Evolutionary conservation across 2,888 invertebrate genomes (phyloP).

Genomic region (Glyphotaelius pellucidus): DNA sequence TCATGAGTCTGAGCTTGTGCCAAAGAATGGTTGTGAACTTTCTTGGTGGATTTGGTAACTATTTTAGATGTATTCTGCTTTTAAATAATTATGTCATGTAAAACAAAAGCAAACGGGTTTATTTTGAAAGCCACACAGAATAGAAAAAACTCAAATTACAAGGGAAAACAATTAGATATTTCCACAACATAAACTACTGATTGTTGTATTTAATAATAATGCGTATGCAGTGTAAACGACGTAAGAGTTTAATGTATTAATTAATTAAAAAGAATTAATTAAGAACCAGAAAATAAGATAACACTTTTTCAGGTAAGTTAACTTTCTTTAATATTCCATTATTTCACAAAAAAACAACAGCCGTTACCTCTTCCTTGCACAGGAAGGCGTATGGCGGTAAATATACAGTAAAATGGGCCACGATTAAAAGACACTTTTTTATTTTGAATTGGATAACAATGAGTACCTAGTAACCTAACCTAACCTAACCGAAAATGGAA

Average conservation of each 20-base stretch:
- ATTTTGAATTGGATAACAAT: no score
- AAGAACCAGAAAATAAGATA: background rate
- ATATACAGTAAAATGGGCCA: no score
- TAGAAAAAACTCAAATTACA: background rate
- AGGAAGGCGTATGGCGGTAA: no score
- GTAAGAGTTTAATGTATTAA: background rate
- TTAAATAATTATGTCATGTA: background rate
- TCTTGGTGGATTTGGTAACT: background rate
- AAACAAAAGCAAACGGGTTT: background rate
- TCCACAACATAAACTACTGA: background rate
- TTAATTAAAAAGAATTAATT: no score
- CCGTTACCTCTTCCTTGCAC: no score
- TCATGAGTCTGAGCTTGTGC: no score
- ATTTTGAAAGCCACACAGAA: background rate
- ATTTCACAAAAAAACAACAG: no score
- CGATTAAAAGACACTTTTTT: no score
- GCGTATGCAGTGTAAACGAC: background rate
- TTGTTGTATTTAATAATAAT: background rate
- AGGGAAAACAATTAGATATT: background rate
- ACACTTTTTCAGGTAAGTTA: background rate
- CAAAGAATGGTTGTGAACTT: background rate
- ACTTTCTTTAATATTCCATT: background rate
- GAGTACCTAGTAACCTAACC: no score
- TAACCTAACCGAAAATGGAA: no score
- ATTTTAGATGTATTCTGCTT: background rate